Evolutionary conservation across 1,140 invertebrate species (phyloP), one percentile per base, ranked within the genome.

Genomic region (Drosophila paulistorum): DNA sequence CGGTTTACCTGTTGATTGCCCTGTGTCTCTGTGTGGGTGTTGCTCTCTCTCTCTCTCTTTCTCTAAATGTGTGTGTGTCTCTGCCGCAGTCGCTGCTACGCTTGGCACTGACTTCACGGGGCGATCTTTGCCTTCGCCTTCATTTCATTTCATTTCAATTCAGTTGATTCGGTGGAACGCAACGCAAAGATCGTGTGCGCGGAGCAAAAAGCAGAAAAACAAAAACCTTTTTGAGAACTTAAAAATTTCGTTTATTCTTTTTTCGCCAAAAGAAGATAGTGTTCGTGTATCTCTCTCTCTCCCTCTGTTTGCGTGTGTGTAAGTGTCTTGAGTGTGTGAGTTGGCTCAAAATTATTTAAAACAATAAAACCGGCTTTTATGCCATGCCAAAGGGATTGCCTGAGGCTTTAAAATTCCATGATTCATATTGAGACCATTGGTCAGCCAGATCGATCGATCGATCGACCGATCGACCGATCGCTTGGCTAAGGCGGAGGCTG

Each of bases 1-100:
- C 39, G 54, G 67, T 48, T 83, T 83, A 83, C 81, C 81, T 83
- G 81, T 83, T 83, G 81, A 79, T 84, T 83, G n/a, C 10, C 35
- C 60, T 64, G 61, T 20, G 30, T 26, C 55, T 33, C 14, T 39
- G 20, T 17, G 64, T 57, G 70, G 30, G 48, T 33, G 41, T 64
- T 33, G 37, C 45, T 51, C 17, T 51, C 45, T 51, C 45, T 51
- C 17, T 51, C 9, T 17, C 7, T 10, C 17, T 48, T 7, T 48
- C 7, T 42, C 41, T 45, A 0, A 42, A 4, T 67, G 14, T 33
- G n/a, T 58, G 60, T 42, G 64, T 61, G 65, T 65, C 17, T 51
- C 17, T 51, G 45, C 3, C 45, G 45, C 45, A 17, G 45, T 48
- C 7, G 41, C 55, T 54, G 65, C 61, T 48, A 48, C 45, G 48